A percentile compares a stretch with the other conserved stretches of the same genome.
Conservation (phyloP, 2,113 vertebrate genomes). For the Nyctereutes procyonoides region DNA sequence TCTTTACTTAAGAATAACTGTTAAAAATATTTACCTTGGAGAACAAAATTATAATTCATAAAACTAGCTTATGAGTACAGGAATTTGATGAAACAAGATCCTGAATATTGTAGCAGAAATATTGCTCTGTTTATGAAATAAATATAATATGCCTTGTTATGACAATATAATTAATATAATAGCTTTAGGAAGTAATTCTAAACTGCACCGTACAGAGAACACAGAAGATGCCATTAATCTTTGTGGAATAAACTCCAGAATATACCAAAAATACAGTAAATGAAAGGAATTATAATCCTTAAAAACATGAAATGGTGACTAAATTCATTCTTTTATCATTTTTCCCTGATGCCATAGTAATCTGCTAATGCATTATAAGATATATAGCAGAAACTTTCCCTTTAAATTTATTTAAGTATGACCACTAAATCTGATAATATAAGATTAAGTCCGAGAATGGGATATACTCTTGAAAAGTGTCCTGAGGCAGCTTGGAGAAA, state of each 20-base stretch:
- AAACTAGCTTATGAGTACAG: not conserved
- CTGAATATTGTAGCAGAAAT: not conserved
- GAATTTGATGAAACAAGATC: not conserved
- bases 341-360: not conserved
- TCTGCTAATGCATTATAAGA: not conserved
- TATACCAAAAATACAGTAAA: not conserved
- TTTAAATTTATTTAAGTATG: not conserved
- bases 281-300: not conserved
- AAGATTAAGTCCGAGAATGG: not conserved
- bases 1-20: not conserved
- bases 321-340: not conserved
- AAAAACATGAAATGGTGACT: not conserved
- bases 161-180: not conserved
- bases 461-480: not conserved
- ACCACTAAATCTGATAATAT: not conserved
- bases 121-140: not conserved
- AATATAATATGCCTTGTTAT: not conserved
- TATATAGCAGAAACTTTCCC: not conserved
- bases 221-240: not conserved
- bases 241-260: not conserved
- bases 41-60: not conserved
- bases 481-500: not conserved
- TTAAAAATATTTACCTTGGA: not conserved
- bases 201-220: not conserved
- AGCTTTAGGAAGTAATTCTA: slow-evolving; percentile 25